phyloP scores from a whole-genome alignment of 2,888 invertebrate genomes.

The Asteroscopus sphinx region DNA sequence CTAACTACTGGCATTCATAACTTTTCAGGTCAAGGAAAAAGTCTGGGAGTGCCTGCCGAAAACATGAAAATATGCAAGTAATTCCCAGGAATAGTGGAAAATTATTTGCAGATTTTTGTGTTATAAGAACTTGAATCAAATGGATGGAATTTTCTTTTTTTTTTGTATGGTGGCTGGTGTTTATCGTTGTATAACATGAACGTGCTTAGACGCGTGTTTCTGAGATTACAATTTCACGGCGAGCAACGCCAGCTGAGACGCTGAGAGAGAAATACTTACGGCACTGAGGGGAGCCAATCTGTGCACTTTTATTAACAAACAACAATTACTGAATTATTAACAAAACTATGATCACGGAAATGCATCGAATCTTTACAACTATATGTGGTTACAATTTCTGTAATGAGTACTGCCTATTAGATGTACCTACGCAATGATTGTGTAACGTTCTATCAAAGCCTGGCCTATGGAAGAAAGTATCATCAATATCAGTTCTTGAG shows the following conservation, averaged over 20 bases:
- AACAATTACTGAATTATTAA: too few species aligned
- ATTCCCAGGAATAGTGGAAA: not conserved
- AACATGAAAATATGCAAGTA: conserved; percentile 14
- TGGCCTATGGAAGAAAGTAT: too few species aligned
- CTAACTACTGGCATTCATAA: conserved; percentile 1
- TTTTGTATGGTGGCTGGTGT: not conserved
- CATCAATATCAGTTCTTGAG: too few species aligned
- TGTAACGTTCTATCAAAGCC: too few species aligned
- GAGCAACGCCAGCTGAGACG: not conserved
- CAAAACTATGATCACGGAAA: not conserved
- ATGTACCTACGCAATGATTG: too few species aligned
- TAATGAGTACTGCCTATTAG: too few species aligned
- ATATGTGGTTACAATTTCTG: too few species aligned
- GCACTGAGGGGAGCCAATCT: not conserved
- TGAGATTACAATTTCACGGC: conserved; percentile 32
- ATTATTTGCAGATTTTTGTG: not conserved
- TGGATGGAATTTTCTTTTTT: conserved; percentile 11
- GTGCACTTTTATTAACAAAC: not conserved
- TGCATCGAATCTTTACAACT: too few species aligned
- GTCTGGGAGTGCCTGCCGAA: conserved; percentile 11
- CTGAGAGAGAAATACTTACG: conserved; percentile 17
- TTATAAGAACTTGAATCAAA: not conserved
- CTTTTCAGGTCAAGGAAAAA: conserved; percentile 41
- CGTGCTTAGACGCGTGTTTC: conserved; percentile 24
- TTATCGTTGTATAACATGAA: conserved; percentile 24